phyloP scores from a whole-genome alignment of 2,113 vertebrate genomes.

The Pelobates fuscus region DNA sequence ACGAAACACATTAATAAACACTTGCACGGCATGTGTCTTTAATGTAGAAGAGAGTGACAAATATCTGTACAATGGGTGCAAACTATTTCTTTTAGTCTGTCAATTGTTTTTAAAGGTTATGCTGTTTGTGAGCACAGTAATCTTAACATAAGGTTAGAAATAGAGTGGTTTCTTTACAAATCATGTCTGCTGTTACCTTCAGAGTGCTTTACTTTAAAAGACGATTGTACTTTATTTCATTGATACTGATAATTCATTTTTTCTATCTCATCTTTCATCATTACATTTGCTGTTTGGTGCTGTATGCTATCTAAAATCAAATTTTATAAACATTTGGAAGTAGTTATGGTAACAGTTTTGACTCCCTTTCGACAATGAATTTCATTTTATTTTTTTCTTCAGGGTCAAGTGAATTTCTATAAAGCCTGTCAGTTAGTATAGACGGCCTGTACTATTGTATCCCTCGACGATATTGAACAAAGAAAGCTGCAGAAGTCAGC shows the following conservation, averaged over 20 bases:
- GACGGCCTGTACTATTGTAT: neutral
- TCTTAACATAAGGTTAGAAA: neutral
- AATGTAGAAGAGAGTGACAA: neutral
- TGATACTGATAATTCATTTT: neutral
- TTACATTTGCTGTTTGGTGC: constrained; percentile 9
- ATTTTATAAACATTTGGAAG: neutral
- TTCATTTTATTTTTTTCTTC: neutral
- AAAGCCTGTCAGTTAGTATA: constrained; percentile 18
- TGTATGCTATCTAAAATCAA: neutral
- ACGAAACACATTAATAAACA: neutral
- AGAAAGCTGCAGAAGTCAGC: neutral
- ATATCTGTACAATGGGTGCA: neutral
- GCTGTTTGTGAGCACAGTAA: neutral
- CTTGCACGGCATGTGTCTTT: neutral
- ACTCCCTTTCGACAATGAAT: neutral
- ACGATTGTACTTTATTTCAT: neutral
- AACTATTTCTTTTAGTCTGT: neutral
- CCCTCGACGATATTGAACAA: constrained; percentile 3
- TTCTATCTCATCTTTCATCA: neutral
- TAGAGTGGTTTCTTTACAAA: neutral
- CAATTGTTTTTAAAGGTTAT: neutral
- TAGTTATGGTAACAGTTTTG: neutral
- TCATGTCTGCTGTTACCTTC: neutral
- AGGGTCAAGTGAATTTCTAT: neutral
- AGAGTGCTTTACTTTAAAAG: neutral